Evolutionary conservation across 2,888 invertebrate species (phyloP).

Genomic region (Bhutanitis thaidina): DNA sequence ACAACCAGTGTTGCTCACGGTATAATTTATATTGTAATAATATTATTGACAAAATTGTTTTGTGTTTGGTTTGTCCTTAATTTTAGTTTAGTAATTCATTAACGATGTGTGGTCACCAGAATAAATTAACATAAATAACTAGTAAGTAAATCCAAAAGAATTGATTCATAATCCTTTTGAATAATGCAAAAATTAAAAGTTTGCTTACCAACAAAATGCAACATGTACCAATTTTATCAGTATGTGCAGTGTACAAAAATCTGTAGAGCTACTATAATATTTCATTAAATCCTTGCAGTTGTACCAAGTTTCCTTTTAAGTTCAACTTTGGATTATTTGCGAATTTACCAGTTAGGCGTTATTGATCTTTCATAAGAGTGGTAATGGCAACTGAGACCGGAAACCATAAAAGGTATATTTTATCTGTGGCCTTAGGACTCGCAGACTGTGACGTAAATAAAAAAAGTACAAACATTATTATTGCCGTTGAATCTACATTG

Average conservation of each 20-base stretch:
- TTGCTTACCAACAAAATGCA: no score
- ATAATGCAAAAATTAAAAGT: no score
- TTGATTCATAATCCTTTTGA: no score
- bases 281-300: not conserved
- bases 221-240: no score
- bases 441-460: not conserved
- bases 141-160: no score
- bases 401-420: not conserved
- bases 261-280: no score
- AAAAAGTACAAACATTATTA: not conserved
- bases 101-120: no score
- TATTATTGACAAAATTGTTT: not conserved
- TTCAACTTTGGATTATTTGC: conserved; percentile 5
- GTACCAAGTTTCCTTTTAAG: conserved; percentile 6
- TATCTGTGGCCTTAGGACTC: conserved; percentile 4
- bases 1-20: not conserved
- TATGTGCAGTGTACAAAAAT: no score
- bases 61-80: not conserved
- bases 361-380: conserved; percentile 46
- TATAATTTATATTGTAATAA: not conserved
- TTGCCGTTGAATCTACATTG: no score
- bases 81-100: no score
- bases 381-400: conserved; percentile 8
- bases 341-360: conserved; percentile 28
- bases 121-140: no score